These are phyloP conservation scores for Ashinkailepas kermadecensis DNA, from an alignment of 2,888 invertebrate genomes.

Conservation along the genomic window DNA sequence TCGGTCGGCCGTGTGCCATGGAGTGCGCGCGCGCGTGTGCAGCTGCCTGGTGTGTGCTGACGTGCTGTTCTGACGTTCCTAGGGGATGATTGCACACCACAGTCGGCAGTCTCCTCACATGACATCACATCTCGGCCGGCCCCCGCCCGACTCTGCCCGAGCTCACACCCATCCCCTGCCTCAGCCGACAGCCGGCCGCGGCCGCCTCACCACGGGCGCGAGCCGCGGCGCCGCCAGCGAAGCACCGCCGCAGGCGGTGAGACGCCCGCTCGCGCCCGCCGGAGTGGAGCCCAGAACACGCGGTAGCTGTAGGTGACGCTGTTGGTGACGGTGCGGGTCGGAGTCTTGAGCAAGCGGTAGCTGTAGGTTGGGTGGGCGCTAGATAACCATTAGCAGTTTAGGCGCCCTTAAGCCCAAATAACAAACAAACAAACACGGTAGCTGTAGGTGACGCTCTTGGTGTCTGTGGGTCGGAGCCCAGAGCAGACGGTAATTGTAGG, in stretches of 20 bases:
- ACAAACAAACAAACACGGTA: too few relatives aligned
- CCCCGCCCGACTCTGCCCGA: neutral
- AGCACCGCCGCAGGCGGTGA: neutral
- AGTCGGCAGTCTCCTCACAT: neutral
- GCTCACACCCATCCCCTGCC: neutral
- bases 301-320: too few relatives aligned
- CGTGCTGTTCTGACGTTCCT: conserved; percentile 10
- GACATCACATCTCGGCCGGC: neutral
- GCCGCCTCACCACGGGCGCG: neutral
- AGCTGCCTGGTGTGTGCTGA: neutral
- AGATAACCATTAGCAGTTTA: too few relatives aligned
- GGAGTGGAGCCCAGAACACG: too few relatives aligned
- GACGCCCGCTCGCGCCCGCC: neutral
- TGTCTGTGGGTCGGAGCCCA: too few relatives aligned
- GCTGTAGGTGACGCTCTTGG: too few relatives aligned
- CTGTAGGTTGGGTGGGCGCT: too few relatives aligned
- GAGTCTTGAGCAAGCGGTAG: too few relatives aligned
- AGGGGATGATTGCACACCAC: conserved; percentile 2
- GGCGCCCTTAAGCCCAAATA: too few relatives aligned
- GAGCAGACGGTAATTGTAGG: too few relatives aligned
- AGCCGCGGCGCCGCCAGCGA: neutral
- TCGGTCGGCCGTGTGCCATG: too few relatives aligned
- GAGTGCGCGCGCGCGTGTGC: neutral
- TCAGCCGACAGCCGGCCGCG: neutral
- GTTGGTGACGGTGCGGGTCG: too few relatives aligned